Percentiles rank a stretch among this genome's conserved stretches.
Evolutionary conservation across 1,140 invertebrate genomes (phyloP).

Genomic region (Leptinotarsa texana): DNA sequence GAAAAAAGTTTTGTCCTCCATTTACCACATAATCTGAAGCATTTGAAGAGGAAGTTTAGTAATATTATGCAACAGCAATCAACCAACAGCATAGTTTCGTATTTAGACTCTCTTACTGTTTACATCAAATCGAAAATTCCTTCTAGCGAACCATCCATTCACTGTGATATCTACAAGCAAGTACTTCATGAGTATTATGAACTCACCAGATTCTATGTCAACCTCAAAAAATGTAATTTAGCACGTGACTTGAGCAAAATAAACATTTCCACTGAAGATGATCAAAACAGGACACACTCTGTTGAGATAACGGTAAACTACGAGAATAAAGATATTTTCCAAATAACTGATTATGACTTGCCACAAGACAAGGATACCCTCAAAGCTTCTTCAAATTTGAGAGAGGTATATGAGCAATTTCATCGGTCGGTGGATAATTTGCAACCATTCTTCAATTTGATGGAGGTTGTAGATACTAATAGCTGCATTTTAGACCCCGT

Average conservation of each 20-base stretch:
- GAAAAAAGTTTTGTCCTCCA: conserved; percentile 1
- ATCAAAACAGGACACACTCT: conserved; percentile 38
- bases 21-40: background rate
- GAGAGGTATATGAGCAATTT: conserved; percentile 41
- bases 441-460: conserved; percentile 56
- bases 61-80: conserved; percentile 7
- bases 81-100: conserved; percentile 22
- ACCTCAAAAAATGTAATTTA: conserved; percentile 40
- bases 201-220: conserved; percentile 45
- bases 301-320: conserved; percentile 39
- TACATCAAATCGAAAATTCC: conserved; percentile 27
- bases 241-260: conserved; percentile 43
- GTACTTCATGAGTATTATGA: conserved; percentile 47
- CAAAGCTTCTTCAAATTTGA: conserved; percentile 34
- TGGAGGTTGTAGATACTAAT: conserved; percentile 56
- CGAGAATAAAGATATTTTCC: conserved; percentile 38
- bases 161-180: conserved; percentile 36
- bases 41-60: conserved; percentile 12
- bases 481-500: conserved; percentile 58
- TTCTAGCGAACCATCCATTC: conserved; percentile 25
- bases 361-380: conserved; percentile 35
- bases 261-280: conserved; percentile 33
- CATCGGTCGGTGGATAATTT: conserved; percentile 39
- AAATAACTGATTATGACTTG: conserved; percentile 37
- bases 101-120: conserved; percentile 26